Conservation (phyloP, 2,888 invertebrate species). For the Sericinus montela region DNA sequence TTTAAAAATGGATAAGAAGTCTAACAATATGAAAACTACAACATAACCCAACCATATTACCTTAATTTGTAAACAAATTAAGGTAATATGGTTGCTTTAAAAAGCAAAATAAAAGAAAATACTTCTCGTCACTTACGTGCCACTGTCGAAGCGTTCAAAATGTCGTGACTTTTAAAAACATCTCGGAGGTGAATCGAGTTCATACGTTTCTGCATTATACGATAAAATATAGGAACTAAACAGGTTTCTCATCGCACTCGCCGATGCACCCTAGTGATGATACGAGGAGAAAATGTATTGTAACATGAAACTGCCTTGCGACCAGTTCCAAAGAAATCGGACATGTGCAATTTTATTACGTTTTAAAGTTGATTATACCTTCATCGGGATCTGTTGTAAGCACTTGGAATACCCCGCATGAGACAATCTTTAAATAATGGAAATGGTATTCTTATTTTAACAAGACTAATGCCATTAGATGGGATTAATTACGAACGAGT, state of each 20-base stretch:
- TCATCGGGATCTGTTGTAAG: neutral
- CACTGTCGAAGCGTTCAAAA: neutral
- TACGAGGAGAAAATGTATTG: conserved; percentile 11
- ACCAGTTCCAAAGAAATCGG: neutral
- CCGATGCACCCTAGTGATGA: conserved; percentile 1
- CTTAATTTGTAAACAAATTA: no score
- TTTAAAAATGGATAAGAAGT: no score
- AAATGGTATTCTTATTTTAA: no score
- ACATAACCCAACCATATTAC: no score
- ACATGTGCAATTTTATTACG: conserved; percentile 2
- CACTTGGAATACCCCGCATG: no score
- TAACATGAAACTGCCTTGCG: conserved; percentile 3
- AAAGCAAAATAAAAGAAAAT: no score
- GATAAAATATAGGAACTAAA: conserved; percentile 15
- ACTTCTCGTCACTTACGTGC: neutral
- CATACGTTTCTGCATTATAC: conserved; percentile 12
- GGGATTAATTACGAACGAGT: no score
- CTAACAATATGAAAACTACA: no score
- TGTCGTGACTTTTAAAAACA: conserved; percentile 18
- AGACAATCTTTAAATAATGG: no score
- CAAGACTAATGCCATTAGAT: no score
- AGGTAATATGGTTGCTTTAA: no score
- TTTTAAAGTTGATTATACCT: conserved; percentile 7
- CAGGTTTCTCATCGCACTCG: conserved; percentile 6
- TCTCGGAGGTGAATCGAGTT: conserved; percentile 18